Evolutionary conservation across 2,113 vertebrate genomes (phyloP).

Genomic region (Pristiophorus japonicus): DNA sequence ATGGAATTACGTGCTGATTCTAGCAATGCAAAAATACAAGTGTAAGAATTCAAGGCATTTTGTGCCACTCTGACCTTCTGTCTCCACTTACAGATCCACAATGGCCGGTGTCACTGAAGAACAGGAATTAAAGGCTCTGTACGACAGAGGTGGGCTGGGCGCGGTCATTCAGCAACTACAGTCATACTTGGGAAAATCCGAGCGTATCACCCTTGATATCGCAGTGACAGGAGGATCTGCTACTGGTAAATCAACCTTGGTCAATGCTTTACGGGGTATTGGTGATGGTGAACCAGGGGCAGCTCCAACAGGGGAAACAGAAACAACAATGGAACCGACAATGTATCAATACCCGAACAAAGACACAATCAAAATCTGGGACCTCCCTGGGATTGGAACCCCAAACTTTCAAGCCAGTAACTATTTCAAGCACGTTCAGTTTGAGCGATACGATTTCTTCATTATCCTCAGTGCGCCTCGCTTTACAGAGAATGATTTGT

Average conservation of each 20-base stretch:
- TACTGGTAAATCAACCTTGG: conserved; percentile 46
- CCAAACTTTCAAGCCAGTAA: not conserved
- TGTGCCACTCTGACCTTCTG: no score
- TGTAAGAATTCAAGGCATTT: no score
- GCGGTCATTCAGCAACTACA: conserved; percentile 39
- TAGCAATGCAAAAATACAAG: not conserved
- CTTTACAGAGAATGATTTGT: conserved; percentile 38
- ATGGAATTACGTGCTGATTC: no score
- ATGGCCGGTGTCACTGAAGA: conserved; percentile 38
- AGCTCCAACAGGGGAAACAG: conserved; percentile 44
- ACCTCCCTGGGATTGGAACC: conserved; percentile 48
- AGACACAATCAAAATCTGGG: conserved; percentile 45
- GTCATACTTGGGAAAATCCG: conserved; percentile 16
- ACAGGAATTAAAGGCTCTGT: conserved; percentile 30
- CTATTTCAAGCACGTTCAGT: conserved; percentile 27
- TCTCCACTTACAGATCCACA: not conserved
- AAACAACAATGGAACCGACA: conserved; percentile 39
- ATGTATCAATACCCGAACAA: conserved; percentile 42
- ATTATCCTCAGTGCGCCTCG: conserved; percentile 44
- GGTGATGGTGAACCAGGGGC: conserved; percentile 41
- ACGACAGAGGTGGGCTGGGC: not conserved
- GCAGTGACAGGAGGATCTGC: conserved; percentile 46
- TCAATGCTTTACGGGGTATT: conserved; percentile 48
- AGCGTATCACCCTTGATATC: conserved; percentile 43
- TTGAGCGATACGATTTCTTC: conserved; percentile 47